Conservation (phyloP, 2,797 vertebrate species). For the Valencia hispanica region DNA sequence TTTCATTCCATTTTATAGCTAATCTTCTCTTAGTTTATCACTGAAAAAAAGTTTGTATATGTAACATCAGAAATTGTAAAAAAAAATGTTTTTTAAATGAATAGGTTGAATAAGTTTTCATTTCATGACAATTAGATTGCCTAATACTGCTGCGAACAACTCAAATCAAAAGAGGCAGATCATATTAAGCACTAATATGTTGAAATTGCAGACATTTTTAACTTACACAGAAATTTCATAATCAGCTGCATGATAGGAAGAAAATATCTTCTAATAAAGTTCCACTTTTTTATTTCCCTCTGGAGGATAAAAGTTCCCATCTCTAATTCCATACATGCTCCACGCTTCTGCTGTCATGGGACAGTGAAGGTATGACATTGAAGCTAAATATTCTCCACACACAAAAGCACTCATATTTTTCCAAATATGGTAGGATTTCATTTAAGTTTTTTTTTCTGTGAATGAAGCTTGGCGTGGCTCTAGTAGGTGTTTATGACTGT, state of each 20-base stretch:
- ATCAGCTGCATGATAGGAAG: neutral
- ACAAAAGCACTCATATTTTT: neutral
- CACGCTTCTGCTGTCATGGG: neutral
- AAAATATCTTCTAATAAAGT: neutral
- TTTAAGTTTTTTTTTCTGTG: constrained; percentile 34
- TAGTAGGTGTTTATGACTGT: constrained; percentile 39
- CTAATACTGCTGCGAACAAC: neutral
- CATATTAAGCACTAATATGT: neutral
- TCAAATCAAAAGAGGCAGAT: neutral
- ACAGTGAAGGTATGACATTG: neutral
- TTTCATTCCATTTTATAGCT: too few species aligned
- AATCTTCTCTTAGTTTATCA: neutral
- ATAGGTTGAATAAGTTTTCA: too few species aligned
- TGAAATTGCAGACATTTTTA: neutral
- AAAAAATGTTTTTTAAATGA: neutral
- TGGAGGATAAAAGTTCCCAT: neutral
- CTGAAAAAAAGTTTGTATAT: neutral
- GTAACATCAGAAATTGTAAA: neutral
- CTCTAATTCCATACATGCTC: neutral
- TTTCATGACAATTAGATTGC: neutral
- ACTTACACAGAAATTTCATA: neutral
- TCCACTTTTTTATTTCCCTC: neutral
- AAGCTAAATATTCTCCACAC: neutral
- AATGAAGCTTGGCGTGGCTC: constrained; percentile 27
- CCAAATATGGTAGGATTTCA: neutral